A percentile compares a stretch with the other conserved stretches of the same genome.
Evolutionary conservation across 2,888 invertebrate genomes (phyloP).

Genomic region (Cephus rjabovi): DNA sequence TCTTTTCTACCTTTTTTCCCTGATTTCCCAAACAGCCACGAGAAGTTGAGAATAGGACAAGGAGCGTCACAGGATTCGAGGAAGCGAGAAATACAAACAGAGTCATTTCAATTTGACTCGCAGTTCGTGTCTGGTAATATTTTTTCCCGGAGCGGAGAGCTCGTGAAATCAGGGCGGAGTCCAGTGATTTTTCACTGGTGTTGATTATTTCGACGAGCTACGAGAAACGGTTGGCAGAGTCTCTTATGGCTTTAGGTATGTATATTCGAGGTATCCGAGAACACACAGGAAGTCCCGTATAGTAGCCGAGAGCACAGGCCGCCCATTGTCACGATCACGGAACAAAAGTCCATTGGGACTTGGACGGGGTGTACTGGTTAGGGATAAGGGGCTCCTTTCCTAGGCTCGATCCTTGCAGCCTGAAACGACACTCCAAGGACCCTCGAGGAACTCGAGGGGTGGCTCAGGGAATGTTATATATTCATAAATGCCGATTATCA

Average conservation of each 20-base stretch:
- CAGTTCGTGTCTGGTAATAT: not conserved
- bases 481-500: slow-evolving; percentile 16
- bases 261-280: not conserved
- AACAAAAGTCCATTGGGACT: not conserved
- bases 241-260: not conserved
- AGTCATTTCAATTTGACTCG: not conserved
- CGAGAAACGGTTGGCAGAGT: not conserved
- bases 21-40: not conserved
- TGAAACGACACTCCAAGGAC: not conserved
- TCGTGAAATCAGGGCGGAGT: not conserved
- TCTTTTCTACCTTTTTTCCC: not conserved
- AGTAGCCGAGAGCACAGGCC: not conserved
- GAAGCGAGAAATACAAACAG: not conserved
- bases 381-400: not conserved
- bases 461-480: not conserved
- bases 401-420: not conserved
- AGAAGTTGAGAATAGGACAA: not conserved
- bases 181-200: not conserved
- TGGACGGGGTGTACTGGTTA: not conserved
- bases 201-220: not conserved
- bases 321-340: not conserved
- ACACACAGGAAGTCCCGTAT: not conserved
- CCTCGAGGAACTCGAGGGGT: not conserved
- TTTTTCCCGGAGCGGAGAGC: not conserved
- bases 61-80: not conserved